phyloP scores from a whole-genome alignment of 53 echinoderm and acorn worm genomes.

The Zoroaster sp. region DNA sequence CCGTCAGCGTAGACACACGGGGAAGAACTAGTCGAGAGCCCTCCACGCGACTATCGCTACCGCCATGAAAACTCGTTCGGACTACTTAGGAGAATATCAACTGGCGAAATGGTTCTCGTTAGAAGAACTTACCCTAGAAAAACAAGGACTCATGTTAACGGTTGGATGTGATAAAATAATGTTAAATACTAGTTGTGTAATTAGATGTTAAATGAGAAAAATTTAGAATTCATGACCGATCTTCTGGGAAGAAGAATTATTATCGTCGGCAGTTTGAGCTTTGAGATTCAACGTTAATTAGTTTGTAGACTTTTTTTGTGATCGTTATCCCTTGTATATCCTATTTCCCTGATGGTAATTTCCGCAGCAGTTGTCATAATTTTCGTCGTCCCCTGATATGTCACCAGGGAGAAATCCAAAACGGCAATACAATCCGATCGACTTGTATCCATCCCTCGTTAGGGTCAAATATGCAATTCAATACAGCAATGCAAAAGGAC shows the following conservation, averaged over 20 bases:
- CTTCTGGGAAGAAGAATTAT: too few relatives aligned
- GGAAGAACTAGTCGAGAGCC: slow-evolving; percentile 13
- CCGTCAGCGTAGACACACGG: background rate
- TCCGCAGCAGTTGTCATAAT: background rate
- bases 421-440: background rate
- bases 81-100: background rate
- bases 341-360: background rate
- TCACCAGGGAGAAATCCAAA: background rate
- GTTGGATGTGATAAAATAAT: background rate
- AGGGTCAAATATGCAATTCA: background rate
- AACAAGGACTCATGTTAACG: background rate
- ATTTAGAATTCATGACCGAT: too few relatives aligned
- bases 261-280: too few relatives aligned
- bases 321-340: too few relatives aligned
- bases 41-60: slow-evolving; percentile 21
- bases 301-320: too few relatives aligned
- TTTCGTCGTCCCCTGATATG: background rate
- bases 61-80: background rate
- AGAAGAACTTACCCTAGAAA: background rate
- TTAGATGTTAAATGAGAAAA: too few relatives aligned
- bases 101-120: background rate
- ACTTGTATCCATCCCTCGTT: background rate
- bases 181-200: background rate
- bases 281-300: too few relatives aligned
- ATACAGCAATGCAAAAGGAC: background rate